These are phyloP conservation scores for Labeo catla DNA, from an alignment of 2,113 vertebrate genomes.

Conservation along the genomic window DNA sequence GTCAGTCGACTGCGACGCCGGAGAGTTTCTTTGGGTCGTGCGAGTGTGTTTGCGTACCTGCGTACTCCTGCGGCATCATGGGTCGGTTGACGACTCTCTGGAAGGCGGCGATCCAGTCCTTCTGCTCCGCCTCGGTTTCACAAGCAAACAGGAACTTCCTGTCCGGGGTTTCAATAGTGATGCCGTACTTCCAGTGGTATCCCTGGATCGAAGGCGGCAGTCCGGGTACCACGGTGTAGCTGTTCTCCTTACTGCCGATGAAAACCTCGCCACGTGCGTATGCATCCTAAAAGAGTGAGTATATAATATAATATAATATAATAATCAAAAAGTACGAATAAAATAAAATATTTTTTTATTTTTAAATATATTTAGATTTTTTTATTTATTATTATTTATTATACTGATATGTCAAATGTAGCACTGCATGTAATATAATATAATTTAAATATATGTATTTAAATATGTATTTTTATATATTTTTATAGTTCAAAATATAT, in stretches of 20 bases:
- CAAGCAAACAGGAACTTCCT: constrained; percentile 95
- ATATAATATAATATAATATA: background rate
- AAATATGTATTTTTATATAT: no score
- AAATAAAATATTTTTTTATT: no score
- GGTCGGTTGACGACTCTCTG: constrained; percentile 92
- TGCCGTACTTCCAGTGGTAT: constrained; percentile 91
- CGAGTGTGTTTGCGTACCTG: constrained; percentile 76
- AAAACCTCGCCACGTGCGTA: constrained; percentile 96
- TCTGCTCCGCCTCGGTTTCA: constrained; percentile 87
- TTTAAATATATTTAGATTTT: no score
- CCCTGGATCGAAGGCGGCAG: constrained; percentile 88
- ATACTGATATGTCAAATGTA: no score
- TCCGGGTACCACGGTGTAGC: constrained; percentile 89
- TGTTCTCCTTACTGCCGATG: constrained; percentile 95
- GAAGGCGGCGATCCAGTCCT: constrained; percentile 90
- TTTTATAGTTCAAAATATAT: no score
- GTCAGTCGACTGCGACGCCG: background rate
- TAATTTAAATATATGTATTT: no score
- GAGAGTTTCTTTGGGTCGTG: background rate
- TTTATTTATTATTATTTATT: no score
- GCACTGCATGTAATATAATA: no score
- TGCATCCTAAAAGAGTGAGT: constrained; percentile 81
- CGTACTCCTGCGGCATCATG: constrained; percentile 97
- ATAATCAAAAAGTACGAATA: background rate
- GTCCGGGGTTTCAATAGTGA: constrained; percentile 94